Percentiles rank a stretch among this genome's conserved stretches.
phyloP scores from a whole-genome alignment of 2,113 vertebrate genomes.

The Hiodon tergisus region DNA sequence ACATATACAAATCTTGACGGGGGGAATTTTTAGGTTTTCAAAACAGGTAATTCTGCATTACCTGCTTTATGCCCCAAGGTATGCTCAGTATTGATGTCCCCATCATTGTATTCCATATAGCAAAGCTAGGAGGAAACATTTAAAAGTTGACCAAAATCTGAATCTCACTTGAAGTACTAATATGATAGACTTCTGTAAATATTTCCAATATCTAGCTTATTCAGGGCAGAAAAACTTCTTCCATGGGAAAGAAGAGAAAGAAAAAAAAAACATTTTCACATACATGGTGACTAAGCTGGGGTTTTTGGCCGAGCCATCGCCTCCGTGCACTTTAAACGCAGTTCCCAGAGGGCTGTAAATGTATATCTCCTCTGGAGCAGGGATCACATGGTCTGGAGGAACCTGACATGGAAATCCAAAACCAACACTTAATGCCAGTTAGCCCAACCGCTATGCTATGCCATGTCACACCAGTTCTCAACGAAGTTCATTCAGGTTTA shows the following conservation, averaged over 20 bases:
- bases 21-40: too few species aligned
- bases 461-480: too few species aligned
- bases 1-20: too few species aligned
- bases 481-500: too few species aligned
- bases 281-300: constrained; percentile 93
- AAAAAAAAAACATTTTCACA: constrained; percentile 42
- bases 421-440: not conserved
- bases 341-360: constrained; percentile 90
- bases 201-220: too few species aligned
- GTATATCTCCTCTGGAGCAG: constrained; percentile 78
- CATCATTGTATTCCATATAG: constrained; percentile 99
- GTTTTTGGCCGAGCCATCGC: constrained; percentile 73
- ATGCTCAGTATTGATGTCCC: constrained; percentile 97
- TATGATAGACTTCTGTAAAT: too few species aligned
- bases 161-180: not conserved
- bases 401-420: constrained; percentile 55
- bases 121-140: constrained; percentile 71
- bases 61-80: constrained; percentile 97
- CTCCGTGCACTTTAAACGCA: constrained; percentile 78
- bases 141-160: not conserved
- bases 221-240: too few species aligned
- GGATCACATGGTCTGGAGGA: constrained; percentile 92
- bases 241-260: not conserved
- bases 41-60: constrained; percentile 37
- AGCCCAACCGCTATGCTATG: too few species aligned